A percentile compares a stretch with the other conserved stretches of the same genome.
Evolutionary conservation across 2,797 vertebrate species (phyloP).

Genomic region (Percopsis omiscomaycus): DNA sequence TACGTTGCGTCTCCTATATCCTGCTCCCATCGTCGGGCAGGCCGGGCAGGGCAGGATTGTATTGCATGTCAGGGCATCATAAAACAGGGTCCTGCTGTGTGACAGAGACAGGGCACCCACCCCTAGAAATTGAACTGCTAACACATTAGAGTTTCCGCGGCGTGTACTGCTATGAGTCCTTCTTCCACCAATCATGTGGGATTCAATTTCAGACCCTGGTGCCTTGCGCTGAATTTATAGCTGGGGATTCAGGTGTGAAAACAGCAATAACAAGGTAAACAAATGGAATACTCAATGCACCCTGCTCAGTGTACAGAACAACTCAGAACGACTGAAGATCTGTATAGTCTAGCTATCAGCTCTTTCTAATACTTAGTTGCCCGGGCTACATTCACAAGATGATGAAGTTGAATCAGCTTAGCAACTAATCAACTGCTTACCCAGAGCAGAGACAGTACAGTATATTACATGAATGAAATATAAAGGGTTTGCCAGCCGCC

Average conservation of each 20-base stretch:
- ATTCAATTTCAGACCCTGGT: conserved; percentile 48
- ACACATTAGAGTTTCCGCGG: conserved; percentile 3
- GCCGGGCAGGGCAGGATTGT: conserved; percentile 54
- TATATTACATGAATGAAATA: conserved; percentile 50
- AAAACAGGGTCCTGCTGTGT: conserved; percentile 41
- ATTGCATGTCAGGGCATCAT: conserved; percentile 66
- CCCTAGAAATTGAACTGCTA: conserved; percentile 9
- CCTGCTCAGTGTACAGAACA: neutral
- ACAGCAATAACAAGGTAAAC: conserved; percentile 40
- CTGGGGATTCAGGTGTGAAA: conserved; percentile 32
- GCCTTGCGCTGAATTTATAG: conserved; percentile 40
- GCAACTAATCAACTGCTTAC: conserved; percentile 37
- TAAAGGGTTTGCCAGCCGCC: conserved; percentile 27
- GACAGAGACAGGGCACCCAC: conserved; percentile 30
- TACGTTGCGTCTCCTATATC: conserved; percentile 64
- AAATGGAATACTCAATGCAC: conserved; percentile 14
- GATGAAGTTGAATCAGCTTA: conserved; percentile 37
- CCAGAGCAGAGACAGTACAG: conserved; percentile 22
- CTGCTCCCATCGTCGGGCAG: conserved; percentile 52
- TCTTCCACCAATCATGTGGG: conserved; percentile 32
- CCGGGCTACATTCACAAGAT: conserved; percentile 29
- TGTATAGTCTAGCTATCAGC: conserved; percentile 14
- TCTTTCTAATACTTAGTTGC: conserved; percentile 13
- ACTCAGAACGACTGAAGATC: neutral
- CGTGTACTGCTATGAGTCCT: conserved; percentile 23